A percentile compares a stretch with the other conserved stretches of the same genome.
Evolutionary conservation across 2,113 vertebrate genomes (phyloP).

Genomic region (Gasterosteus nipponicus): DNA sequence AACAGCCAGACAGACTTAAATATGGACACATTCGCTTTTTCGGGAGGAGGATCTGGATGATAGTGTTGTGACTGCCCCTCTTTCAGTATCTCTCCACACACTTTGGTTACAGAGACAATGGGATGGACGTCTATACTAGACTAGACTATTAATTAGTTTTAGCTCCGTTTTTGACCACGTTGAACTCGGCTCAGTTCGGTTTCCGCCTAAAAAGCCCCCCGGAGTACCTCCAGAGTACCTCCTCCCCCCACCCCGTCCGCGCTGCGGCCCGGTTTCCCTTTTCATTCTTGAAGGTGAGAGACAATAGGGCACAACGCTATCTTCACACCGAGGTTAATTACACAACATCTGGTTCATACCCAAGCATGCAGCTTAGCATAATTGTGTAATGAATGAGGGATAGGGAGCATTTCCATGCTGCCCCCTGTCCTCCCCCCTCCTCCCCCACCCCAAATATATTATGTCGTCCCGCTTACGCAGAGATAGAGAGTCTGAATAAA

Average conservation of each 20-base stretch:
- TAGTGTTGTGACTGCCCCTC: neutral
- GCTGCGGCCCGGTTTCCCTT: slow-evolving; percentile 54
- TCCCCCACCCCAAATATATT: slow-evolving; percentile 22
- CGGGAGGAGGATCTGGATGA: neutral
- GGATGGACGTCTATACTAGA: too few species aligned
- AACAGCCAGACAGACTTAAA: neutral
- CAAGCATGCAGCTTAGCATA: slow-evolving; percentile 59
- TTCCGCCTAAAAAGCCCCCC: neutral
- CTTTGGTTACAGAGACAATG: slow-evolving; percentile 30
- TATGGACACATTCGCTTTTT: neutral
- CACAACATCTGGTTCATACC: slow-evolving; percentile 74
- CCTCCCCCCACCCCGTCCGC: slow-evolving; percentile 31
- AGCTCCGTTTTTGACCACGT: slow-evolving; percentile 20
- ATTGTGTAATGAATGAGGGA: slow-evolving; percentile 71
- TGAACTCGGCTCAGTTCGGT: slow-evolving; percentile 1
- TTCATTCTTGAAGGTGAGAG: slow-evolving; percentile 68
- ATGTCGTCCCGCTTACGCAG: slow-evolving; percentile 24
- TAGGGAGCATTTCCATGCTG: slow-evolving; percentile 41
- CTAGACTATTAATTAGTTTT: slow-evolving; percentile 30
- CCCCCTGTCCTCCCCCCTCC: neutral
- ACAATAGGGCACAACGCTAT: slow-evolving; percentile 63
- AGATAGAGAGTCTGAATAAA: slow-evolving; percentile 19
- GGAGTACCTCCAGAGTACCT: slow-evolving; percentile 28
- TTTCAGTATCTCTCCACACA: neutral
- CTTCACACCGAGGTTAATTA: slow-evolving; percentile 71